A percentile compares a stretch with the other conserved stretches of the same genome.
Evolutionary conservation across 2,113 vertebrate genomes (phyloP).

Genomic region (Irena cyanogastra): DNA sequence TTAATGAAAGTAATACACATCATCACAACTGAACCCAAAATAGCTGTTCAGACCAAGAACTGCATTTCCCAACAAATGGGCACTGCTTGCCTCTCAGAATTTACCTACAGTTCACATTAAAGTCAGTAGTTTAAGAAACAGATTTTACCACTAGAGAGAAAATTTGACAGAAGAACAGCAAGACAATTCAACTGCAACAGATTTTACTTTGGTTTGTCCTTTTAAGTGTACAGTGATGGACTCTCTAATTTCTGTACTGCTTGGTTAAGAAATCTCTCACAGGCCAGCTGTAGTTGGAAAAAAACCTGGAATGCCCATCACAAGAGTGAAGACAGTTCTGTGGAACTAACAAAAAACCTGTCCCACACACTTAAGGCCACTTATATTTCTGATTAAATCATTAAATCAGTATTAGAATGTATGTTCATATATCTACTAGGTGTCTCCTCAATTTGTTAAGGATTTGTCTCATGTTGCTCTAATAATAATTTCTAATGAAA

Average conservation of each 20-base stretch:
- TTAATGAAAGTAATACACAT: not conserved
- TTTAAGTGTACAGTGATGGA: not conserved
- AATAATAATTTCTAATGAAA: not conserved
- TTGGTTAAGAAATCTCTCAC: not conserved
- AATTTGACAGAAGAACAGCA: conserved; percentile 20
- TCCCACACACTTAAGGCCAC: not conserved
- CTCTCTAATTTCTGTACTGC: not conserved
- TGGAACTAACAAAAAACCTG: not conserved
- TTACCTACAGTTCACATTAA: not conserved
- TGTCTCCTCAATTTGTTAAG: not conserved
- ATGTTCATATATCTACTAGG: not conserved
- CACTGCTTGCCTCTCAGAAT: not conserved
- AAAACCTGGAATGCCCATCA: not conserved
- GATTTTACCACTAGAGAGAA: not conserved
- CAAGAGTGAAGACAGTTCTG: not conserved
- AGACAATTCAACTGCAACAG: not conserved
- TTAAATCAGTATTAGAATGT: not conserved
- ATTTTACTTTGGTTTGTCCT: not conserved
- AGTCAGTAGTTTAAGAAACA: conserved; percentile 26
- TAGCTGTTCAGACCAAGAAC: not conserved
- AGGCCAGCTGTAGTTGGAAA: not conserved
- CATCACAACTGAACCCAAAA: not conserved
- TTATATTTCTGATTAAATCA: not conserved
- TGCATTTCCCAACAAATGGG: not conserved
- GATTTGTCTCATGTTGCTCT: not conserved